phyloP scores from a whole-genome alignment of 2,113 vertebrate genomes.

The Siphamia tubifer region DNA sequence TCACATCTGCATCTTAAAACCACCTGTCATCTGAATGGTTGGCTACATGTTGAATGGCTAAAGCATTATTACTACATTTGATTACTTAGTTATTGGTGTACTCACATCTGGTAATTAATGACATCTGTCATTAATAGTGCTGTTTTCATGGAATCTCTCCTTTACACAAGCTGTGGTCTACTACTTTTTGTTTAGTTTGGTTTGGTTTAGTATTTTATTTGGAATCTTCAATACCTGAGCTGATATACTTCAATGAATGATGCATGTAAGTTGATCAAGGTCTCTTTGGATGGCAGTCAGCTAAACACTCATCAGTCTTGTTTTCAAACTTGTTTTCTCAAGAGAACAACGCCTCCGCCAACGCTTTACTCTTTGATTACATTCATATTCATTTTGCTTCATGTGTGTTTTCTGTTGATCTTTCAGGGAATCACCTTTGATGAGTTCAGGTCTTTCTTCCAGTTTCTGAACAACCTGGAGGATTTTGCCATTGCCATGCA shows the following conservation, averaged over 20 bases:
- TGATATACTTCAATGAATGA: slow-evolving; percentile 14
- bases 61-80: slow-evolving; percentile 12
- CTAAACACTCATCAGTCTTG: neutral
- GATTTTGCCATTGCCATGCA: slow-evolving; percentile 98
- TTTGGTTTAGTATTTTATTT: neutral
- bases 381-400: neutral
- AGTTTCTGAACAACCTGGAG: slow-evolving; percentile 98
- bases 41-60: slow-evolving; percentile 30
- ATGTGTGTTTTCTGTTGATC: neutral
- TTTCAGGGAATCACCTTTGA: slow-evolving; percentile 98
- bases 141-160: neutral
- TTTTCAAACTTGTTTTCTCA: neutral
- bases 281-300: neutral
- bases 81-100: neutral
- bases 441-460: slow-evolving; percentile 98
- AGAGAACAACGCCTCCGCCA: neutral
- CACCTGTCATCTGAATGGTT: neutral
- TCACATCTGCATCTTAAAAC: neutral
- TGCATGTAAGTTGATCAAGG: slow-evolving; percentile 2
- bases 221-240: neutral
- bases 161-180: neutral
- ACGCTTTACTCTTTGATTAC: neutral
- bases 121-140: slow-evolving; percentile 27
- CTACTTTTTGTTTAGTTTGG: neutral
- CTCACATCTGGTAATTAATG: slow-evolving; percentile 26